Conservation (phyloP, 2,888 invertebrate genomes). For the Hirtodrosophila cameraria region DNA sequence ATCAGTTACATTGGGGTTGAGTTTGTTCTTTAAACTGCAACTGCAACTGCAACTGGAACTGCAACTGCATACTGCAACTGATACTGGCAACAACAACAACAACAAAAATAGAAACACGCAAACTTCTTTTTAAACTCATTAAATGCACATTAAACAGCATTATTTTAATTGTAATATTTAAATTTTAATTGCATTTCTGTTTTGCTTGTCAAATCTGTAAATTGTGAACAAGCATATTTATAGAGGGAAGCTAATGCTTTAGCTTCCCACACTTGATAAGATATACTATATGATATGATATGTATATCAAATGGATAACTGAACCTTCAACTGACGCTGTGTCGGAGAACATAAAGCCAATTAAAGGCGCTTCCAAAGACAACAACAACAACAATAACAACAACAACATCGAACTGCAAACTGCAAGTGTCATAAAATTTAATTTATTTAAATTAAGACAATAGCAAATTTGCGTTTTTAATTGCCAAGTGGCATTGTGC, state of each 20-base stretch:
- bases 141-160: slow-evolving; percentile 5
- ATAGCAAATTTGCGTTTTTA: slow-evolving; percentile 76
- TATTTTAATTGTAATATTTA: slow-evolving; percentile 38
- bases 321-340: slow-evolving; percentile 1
- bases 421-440: slow-evolving; percentile 79
- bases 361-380: slow-evolving; percentile 62
- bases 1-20: not conserved
- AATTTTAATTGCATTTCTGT: slow-evolving; percentile 48
- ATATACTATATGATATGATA: slow-evolving; percentile 5
- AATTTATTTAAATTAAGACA: slow-evolving; percentile 80
- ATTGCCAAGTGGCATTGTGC: slow-evolving; percentile 55
- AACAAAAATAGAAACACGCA: slow-evolving; percentile 37
- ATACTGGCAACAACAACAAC: too few relatives aligned
- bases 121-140: slow-evolving; percentile 37
- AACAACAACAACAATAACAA: not conserved
- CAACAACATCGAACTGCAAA: slow-evolving; percentile 54
- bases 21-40: not conserved
- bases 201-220: slow-evolving; percentile 27
- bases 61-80: not conserved
- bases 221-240: slow-evolving; percentile 2
- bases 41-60: not conserved
- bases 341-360: slow-evolving; percentile 81
- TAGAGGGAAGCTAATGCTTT: not conserved
- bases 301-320: slow-evolving; percentile 21
- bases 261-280: slow-evolving; percentile 44